Evolutionary conservation across 2,888 invertebrate genomes (phyloP).

Genomic region (Cerastis leucographa): DNA sequence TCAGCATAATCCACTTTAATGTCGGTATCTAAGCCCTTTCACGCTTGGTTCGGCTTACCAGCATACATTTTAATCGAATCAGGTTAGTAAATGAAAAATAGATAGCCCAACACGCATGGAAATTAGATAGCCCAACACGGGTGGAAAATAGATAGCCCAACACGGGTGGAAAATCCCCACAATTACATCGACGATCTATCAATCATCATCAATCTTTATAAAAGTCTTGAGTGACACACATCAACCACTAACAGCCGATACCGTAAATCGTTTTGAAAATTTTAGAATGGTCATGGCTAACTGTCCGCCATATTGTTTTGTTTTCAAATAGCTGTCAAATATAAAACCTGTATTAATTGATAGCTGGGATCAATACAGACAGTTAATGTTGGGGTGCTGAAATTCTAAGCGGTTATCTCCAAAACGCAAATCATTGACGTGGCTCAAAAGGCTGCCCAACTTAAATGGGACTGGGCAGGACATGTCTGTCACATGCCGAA

Average conservation of each 20-base stretch:
- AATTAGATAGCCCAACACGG: not conserved
- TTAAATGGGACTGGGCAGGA: too few species aligned
- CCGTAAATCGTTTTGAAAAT: not conserved
- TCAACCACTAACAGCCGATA: not conserved
- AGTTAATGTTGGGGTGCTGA: too few species aligned
- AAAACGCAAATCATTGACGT: too few species aligned
- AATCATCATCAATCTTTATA: not conserved
- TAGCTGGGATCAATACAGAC: not conserved
- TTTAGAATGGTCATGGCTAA: not conserved
- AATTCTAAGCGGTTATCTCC: too few species aligned
- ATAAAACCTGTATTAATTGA: not conserved
- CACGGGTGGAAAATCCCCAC: not conserved
- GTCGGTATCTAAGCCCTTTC: not conserved
- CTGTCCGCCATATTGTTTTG: not conserved
- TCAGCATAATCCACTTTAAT: not conserved
- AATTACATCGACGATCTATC: not conserved
- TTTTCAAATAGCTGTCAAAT: not conserved
- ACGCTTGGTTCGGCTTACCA: not conserved
- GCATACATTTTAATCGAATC: not conserved
- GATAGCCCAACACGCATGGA: not conserved
- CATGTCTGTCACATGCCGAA: too few species aligned
- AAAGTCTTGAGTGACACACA: not conserved
- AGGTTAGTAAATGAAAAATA: not conserved
- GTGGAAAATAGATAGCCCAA: not conserved
- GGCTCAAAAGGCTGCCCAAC: too few species aligned